phyloP scores from a whole-genome alignment of 2,888 invertebrate genomes.

The Tinea pellionella region DNA sequence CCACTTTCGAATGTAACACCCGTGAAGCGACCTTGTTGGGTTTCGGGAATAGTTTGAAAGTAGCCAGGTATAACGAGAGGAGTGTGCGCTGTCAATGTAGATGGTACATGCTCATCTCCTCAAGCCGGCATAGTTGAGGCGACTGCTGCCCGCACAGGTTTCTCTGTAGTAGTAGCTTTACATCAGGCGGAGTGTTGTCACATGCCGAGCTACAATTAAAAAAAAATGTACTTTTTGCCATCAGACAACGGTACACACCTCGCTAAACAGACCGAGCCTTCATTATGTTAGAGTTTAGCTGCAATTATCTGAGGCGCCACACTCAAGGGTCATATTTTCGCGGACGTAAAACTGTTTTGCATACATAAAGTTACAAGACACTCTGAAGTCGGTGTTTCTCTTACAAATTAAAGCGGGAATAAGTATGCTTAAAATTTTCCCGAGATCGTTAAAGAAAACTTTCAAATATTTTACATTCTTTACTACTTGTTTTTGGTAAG shows the following conservation, averaged over 20 bases:
- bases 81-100: too few species aligned
- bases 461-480: not conserved
- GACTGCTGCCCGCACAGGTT: too few species aligned
- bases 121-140: too few species aligned
- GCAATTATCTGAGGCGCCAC: slow-evolving; percentile 55
- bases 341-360: slow-evolving; percentile 48
- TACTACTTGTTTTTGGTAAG: too few species aligned
- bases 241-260: not conserved
- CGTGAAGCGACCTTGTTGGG: too few species aligned
- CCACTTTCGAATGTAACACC: too few species aligned
- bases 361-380: slow-evolving; percentile 46
- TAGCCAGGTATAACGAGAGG: too few species aligned
- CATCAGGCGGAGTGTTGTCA: too few species aligned
- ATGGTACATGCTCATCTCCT: too few species aligned
- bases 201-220: too few species aligned
- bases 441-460: not conserved
- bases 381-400: slow-evolving; percentile 16
- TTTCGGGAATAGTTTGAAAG: too few species aligned
- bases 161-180: too few species aligned
- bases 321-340: slow-evolving; percentile 50
- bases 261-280: slow-evolving; percentile 8
- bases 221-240: not conserved
- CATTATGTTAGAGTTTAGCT: slow-evolving; percentile 31
- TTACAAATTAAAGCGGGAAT: slow-evolving; percentile 1
- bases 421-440: not conserved